phyloP scores from a whole-genome alignment of 2,797 vertebrate species.

The Myotis planiceps region DNA sequence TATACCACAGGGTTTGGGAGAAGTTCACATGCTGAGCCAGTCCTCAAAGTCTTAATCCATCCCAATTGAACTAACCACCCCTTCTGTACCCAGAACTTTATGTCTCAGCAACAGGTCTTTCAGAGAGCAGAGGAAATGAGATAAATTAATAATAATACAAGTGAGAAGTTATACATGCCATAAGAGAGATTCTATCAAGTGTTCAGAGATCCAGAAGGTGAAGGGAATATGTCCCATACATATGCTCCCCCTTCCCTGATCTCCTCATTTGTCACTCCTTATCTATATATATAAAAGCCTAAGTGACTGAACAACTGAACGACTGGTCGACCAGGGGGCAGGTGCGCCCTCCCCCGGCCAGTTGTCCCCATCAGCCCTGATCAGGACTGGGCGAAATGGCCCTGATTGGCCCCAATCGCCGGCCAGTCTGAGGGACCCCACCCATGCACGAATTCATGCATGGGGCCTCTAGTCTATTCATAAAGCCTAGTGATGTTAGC shows the following conservation, averaged over 20 bases:
- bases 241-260: neutral
- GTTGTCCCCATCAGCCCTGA: too few relatives aligned
- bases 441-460: fast-evolving
- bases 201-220: neutral
- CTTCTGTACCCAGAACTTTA: neutral
- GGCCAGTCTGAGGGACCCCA: too few relatives aligned
- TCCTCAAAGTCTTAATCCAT: neutral
- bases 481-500: neutral
- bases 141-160: neutral
- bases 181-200: neutral
- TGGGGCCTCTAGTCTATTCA: neutral
- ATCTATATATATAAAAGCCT: neutral
- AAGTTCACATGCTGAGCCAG: neutral
- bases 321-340: too few relatives aligned
- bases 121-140: neutral
- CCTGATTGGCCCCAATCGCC: fast-evolving
- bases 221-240: neutral
- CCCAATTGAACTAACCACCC: neutral
- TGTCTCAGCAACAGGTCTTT: neutral
- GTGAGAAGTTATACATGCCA: neutral
- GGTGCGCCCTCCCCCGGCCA: too few relatives aligned
- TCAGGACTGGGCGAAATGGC: too few relatives aligned
- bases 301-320: too few relatives aligned
- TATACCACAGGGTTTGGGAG: neutral
- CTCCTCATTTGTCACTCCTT: neutral